These are phyloP conservation scores for Bellardia pandia DNA, from an alignment of 2,888 invertebrate genomes.

Conservation along the genomic window DNA sequence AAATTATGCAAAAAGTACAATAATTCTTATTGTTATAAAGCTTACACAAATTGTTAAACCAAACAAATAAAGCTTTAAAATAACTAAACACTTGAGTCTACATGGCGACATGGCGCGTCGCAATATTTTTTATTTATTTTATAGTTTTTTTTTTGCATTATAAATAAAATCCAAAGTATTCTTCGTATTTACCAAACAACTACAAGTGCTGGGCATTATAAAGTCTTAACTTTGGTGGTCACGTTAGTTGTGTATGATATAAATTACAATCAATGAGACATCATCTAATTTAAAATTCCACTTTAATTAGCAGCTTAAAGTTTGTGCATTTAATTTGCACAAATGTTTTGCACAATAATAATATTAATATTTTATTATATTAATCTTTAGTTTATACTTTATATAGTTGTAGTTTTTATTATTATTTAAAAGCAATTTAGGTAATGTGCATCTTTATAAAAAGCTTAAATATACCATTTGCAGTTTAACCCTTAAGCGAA, in stretches of 20 bases:
- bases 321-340: not conserved
- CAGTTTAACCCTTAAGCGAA: too few species aligned
- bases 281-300: constrained; percentile 18
- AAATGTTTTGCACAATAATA: not conserved
- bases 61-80: constrained; percentile 20
- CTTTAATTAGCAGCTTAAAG: constrained; percentile 11
- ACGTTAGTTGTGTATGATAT: constrained; percentile 20
- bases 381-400: too few species aligned
- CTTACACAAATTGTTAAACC: constrained; percentile 15
- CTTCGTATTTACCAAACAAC: not conserved
- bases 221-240: constrained; percentile 21
- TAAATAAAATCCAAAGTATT: not conserved
- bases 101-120: too few species aligned
- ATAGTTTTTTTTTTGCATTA: not conserved
- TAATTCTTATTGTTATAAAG: not conserved
- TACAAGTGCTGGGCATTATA: not conserved
- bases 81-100: constrained; percentile 23
- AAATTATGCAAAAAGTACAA: constrained; percentile 25
- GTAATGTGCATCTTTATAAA: too few species aligned
- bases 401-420: too few species aligned
- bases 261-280: not conserved
- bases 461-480: too few species aligned
- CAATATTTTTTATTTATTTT: constrained; percentile 28
- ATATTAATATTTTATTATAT: too few species aligned
- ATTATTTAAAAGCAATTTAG: too few species aligned